These are phyloP conservation scores for Drosophila repletoides DNA, from an alignment of 1,140 invertebrate genomes.

Conservation along the genomic window DNA sequence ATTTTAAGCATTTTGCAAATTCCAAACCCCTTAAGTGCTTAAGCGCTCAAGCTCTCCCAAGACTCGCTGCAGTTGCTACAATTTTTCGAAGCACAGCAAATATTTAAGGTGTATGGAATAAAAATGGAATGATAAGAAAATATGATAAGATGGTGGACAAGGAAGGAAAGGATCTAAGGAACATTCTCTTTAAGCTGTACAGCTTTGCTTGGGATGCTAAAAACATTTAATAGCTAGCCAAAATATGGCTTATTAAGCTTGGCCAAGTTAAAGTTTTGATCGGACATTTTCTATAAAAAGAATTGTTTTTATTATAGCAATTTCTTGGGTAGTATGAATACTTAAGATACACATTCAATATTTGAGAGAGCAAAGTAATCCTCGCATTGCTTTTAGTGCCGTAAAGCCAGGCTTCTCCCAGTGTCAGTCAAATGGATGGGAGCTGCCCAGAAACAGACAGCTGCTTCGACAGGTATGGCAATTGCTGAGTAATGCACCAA, in stretches of 20 bases:
- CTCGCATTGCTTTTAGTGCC: slow-evolving; percentile 15
- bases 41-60: slow-evolving; percentile 1
- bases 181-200: too few relatives aligned
- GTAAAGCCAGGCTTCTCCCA: not conserved
- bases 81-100: too few relatives aligned
- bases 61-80: not conserved
- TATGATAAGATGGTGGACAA: too few relatives aligned
- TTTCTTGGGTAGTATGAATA: not conserved
- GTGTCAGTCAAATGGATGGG: slow-evolving; percentile 18
- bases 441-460: slow-evolving; percentile 1
- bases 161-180: too few relatives aligned
- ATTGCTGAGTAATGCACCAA: not conserved
- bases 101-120: too few relatives aligned
- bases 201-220: too few relatives aligned
- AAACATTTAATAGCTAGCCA: too few relatives aligned
- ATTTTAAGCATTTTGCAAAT: slow-evolving; percentile 10
- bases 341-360: slow-evolving; percentile 4
- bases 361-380: slow-evolving; percentile 30
- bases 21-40: slow-evolving; percentile 1
- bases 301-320: too few relatives aligned
- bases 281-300: too few relatives aligned
- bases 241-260: too few relatives aligned
- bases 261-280: too few relatives aligned
- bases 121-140: too few relatives aligned
- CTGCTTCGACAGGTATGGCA: slow-evolving; percentile 1